Evolutionary conservation across 92 coral and sea anemone genomes (phyloP).

Genomic region (Isaurus tuberculatus): DNA sequence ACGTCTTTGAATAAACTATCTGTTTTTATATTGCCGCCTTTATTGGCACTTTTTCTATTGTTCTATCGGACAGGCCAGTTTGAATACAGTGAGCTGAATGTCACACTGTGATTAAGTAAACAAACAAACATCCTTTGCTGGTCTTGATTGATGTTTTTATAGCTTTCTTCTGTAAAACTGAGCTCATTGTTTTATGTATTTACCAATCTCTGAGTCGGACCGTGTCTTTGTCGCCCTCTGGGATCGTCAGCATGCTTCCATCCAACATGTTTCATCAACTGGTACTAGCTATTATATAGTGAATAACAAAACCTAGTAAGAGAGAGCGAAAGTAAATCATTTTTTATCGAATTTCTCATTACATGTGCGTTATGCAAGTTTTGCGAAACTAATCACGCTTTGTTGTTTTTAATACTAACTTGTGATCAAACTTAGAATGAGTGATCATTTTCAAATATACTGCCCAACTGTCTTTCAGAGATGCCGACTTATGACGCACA

Average conservation of each 20-base stretch:
- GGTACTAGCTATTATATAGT: not conserved
- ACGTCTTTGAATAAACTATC: slow-evolving; percentile 90
- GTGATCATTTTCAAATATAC: slow-evolving; percentile 78
- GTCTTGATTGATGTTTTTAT: slow-evolving; percentile 93
- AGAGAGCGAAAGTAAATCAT: not conserved
- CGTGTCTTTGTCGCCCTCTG: slow-evolving; percentile 69
- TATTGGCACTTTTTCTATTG: slow-evolving; percentile 94
- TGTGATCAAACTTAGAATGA: slow-evolving; percentile 56
- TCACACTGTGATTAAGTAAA: slow-evolving; percentile 83
- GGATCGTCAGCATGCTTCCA: slow-evolving; percentile 62
- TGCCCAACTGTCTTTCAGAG: slow-evolving; percentile 66
- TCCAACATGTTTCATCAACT: slow-evolving; percentile 77
- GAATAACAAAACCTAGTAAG: not conserved
- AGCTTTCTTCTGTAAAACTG: slow-evolving; percentile 89
- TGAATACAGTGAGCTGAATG: slow-evolving; percentile 84
- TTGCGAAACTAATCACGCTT: slow-evolving; percentile 7
- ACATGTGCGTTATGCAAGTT: slow-evolving; percentile 9
- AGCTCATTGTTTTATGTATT: slow-evolving; percentile 83
- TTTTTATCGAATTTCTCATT: not conserved
- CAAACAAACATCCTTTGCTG: slow-evolving; percentile 82
- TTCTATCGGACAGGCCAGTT: slow-evolving; percentile 81
- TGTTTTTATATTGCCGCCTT: slow-evolving; percentile 85
- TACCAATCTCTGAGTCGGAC: slow-evolving; percentile 83
- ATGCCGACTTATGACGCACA: slow-evolving; percentile 66
- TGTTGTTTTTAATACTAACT: slow-evolving; percentile 49